Base-by-base conservation (phyloP, 2,888 invertebrate species). In the Thymelicus acteon region DNA sequence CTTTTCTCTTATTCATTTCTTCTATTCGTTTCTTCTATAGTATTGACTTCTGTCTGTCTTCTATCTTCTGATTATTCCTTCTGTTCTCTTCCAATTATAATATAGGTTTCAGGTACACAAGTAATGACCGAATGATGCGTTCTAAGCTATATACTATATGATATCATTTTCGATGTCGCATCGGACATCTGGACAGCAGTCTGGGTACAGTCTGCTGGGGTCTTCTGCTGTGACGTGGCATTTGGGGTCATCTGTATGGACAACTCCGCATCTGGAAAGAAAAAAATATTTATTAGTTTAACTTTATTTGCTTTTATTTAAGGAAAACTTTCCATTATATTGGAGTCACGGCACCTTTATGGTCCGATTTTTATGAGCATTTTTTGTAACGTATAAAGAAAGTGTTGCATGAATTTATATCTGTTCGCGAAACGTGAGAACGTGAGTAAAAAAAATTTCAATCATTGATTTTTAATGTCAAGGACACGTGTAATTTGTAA, bases 211-310 rank as follows among this genome's bases (percentile, higher is more conserved):
- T 72, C 81, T 84, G 15, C 79, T 85, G 0, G 77, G 70, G 60
- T 91, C 88, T 47, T 7, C 72, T 0, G 83, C 79, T 6, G 86
- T 86, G 10, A 82, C 48, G 73, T 83, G 72, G 71, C 91, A 91
- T 13, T 85, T 81, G 0, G 77, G 75, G 37, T 87, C 85, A 0
- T 78, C 71, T 0, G 82, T 80, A 3, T 0, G 2, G 0, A 87
- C 79, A 0, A 67, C 19, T 0, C 86, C 89, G 73, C 92, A 93
- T 75, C 92, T 92, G 84, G 1, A 86, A 86, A 72, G n/a, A 61
- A 72, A 73, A 68, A 74, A 74, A 31, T 31, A 31, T 31, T 31
- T 31, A 31, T 31, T 31, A 31, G 31, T 5, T 31, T 2, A 31
- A 2, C 31, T 31, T 31, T 5, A 3, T 31, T 31, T 31, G 31